Conservation (phyloP, 1,140 invertebrate species). For the Anoplophora glabripennis region DNA sequence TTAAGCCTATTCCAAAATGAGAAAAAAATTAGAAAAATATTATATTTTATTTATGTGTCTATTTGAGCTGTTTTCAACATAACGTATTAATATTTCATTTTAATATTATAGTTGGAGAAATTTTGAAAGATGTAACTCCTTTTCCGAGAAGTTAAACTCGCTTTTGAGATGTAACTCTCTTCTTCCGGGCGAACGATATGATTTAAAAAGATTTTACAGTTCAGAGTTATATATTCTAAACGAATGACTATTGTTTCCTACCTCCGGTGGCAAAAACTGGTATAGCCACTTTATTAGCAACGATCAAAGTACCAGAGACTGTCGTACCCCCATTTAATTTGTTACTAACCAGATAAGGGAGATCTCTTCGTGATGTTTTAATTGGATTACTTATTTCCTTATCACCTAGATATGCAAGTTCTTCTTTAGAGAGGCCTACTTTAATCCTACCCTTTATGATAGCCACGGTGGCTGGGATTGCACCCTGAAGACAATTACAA, state of each 20-base stretch:
- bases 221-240: background rate
- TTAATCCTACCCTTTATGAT: constrained; percentile 81
- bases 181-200: too few relatives aligned
- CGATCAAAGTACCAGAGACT: constrained; percentile 89
- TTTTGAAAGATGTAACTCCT: too few relatives aligned
- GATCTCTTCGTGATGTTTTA: constrained; percentile 85
- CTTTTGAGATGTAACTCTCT: too few relatives aligned
- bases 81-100: too few relatives aligned
- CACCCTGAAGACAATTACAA: constrained; percentile 60
- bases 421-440: constrained; percentile 68
- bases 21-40: too few relatives aligned
- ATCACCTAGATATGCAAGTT: constrained; percentile 64
- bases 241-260: constrained; percentile 31
- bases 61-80: too few relatives aligned
- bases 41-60: too few relatives aligned
- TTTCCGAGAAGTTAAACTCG: too few relatives aligned
- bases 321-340: constrained; percentile 89
- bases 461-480: constrained; percentile 91
- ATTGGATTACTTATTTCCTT: constrained; percentile 52
- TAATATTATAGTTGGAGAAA: too few relatives aligned
- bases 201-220: background rate
- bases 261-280: constrained; percentile 91
- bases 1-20: too few relatives aligned
- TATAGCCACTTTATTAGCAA: constrained; percentile 78
- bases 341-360: constrained; percentile 72